phyloP scores from a whole-genome alignment of 2,888 invertebrate species.

The Andrena bucephala region DNA sequence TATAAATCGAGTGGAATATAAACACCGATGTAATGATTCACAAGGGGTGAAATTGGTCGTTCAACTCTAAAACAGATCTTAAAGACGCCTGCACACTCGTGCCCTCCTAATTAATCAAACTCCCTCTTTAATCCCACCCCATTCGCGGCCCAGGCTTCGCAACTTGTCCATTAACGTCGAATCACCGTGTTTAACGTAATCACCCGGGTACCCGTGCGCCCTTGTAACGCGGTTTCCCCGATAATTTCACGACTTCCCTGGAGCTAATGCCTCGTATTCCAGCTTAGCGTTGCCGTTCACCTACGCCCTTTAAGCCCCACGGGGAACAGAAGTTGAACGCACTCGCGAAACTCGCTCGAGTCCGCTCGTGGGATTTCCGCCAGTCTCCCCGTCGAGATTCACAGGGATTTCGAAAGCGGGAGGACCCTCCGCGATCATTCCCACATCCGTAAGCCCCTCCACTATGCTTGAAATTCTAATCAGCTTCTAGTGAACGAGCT shows the following conservation, averaged over 20 bases:
- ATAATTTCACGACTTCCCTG: slow-evolving; percentile 45
- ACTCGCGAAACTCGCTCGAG: background rate
- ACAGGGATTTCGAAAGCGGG: no score
- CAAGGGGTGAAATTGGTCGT: no score
- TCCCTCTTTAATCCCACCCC: slow-evolving; percentile 32
- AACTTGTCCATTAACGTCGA: slow-evolving; percentile 19
- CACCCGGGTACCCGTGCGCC: slow-evolving; percentile 15
- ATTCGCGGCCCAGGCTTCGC: slow-evolving; percentile 1
- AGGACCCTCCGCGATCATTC: background rate
- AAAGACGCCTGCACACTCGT: background rate
- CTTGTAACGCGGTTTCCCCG: slow-evolving; percentile 43
- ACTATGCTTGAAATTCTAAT: background rate
- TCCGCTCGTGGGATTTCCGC: slow-evolving; percentile 4
- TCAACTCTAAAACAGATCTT: no score
- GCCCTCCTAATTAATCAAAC: slow-evolving; percentile 20
- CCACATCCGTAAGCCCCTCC: background rate
- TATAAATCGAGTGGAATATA: no score
- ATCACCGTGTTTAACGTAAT: slow-evolving; percentile 51
- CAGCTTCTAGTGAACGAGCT: background rate
- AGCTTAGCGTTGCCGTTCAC: slow-evolving; percentile 3
- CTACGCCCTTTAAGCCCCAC: background rate
- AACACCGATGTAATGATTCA: no score
- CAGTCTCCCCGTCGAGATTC: background rate
- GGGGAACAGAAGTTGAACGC: slow-evolving; percentile 6
- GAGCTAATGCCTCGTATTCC: slow-evolving; percentile 8